These are phyloP conservation scores for Megaceryle alcyon DNA, from an alignment of 2,797 vertebrate genomes.

Conservation along the genomic window DNA sequence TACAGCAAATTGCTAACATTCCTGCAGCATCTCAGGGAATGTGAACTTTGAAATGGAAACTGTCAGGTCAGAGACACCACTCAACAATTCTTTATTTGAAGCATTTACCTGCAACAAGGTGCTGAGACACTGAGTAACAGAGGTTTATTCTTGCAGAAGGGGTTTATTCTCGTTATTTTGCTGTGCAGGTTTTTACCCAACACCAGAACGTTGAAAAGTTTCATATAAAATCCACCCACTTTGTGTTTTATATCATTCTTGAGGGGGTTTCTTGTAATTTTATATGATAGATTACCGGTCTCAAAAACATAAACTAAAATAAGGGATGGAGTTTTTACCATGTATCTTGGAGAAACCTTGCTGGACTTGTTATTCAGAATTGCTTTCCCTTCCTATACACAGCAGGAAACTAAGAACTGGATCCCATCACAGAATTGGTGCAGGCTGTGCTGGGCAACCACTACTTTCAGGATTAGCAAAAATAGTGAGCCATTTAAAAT, in stretches of 20 bases:
- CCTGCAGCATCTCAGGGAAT: conserved; percentile 3
- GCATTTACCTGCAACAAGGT: conserved; percentile 16
- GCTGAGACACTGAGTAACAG: not conserved
- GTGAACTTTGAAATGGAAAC: conserved; percentile 46
- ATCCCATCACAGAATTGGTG: not conserved
- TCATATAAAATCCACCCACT: not conserved
- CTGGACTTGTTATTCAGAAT: not conserved
- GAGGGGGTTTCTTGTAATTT: not conserved
- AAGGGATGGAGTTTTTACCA: not conserved
- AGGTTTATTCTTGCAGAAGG: conserved; percentile 48
- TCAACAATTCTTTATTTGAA: conserved; percentile 34
- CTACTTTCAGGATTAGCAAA: not conserved
- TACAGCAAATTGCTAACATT: conserved; percentile 55
- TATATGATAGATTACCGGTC: not conserved
- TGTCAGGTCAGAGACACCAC: conserved; percentile 13
- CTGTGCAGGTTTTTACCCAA: not conserved
- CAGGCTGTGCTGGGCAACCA: not conserved
- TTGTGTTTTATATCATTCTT: conserved; percentile 19
- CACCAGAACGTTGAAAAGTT: conserved; percentile 8
- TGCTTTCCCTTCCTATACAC: not conserved
- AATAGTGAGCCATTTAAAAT: not conserved
- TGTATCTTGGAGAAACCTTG: not conserved
- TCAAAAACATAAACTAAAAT: not conserved
- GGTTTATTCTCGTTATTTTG: not conserved
- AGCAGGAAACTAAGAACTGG: not conserved